These are phyloP conservation scores for Lithosia quadra DNA, from an alignment of 2,888 invertebrate genomes.

Conservation along the genomic window DNA sequence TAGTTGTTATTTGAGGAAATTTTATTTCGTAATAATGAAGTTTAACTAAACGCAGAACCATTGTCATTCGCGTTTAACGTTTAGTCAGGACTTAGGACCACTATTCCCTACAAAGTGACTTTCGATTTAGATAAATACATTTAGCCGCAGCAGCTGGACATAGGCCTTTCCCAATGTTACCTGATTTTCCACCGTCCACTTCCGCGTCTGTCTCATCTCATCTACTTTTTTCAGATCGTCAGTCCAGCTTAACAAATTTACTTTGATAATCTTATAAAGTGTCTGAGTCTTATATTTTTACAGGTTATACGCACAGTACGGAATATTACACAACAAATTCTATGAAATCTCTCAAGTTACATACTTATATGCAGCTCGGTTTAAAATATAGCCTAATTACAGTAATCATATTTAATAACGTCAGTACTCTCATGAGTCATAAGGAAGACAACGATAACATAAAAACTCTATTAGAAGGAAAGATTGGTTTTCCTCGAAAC, in stretches of 20 bases:
- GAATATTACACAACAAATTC: neutral
- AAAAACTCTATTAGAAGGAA: neutral
- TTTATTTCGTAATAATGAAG: neutral
- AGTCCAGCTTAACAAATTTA: neutral
- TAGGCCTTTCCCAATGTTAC: neutral
- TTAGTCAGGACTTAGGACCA: neutral
- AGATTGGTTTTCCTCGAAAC: neutral
- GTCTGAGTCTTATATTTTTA: too few relatives aligned
- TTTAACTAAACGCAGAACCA: neutral
- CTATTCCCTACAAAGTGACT: neutral
- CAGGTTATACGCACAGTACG: neutral
- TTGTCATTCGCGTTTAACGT: too few relatives aligned
- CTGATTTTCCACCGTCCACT: too few relatives aligned
- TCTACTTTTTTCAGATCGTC: too few relatives aligned
- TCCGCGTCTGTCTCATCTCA: too few relatives aligned
- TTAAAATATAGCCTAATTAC: neutral
- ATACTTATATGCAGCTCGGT: neutral
- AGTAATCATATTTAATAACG: neutral
- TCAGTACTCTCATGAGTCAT: neutral
- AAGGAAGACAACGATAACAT: neutral
- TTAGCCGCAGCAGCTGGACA: neutral
- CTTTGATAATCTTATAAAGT: too few relatives aligned
- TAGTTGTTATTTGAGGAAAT: neutral
- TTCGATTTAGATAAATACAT: neutral
- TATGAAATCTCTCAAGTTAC: conserved; percentile 1